Conservation (phyloP, 2,888 invertebrate genomes). For the Netelia virgata region DNA sequence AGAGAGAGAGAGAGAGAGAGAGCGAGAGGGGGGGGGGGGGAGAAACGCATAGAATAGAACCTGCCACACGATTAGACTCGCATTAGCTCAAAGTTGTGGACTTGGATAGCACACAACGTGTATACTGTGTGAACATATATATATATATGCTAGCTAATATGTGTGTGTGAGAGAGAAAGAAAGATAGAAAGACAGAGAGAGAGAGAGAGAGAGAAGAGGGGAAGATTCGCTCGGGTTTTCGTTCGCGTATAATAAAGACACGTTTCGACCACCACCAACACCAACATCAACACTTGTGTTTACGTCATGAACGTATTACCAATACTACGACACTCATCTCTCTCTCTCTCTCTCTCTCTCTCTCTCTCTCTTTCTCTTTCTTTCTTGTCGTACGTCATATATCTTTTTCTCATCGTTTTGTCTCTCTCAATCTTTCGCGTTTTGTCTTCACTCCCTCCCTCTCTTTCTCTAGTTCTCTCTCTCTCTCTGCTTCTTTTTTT, state of each 20-base stretch:
- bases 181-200: neutral
- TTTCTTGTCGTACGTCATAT: slow-evolving; percentile 20
- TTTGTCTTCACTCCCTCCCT: slow-evolving; percentile 25
- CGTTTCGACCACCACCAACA: slow-evolving; percentile 74
- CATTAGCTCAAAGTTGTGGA: slow-evolving; percentile 41
- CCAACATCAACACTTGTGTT: slow-evolving; percentile 30
- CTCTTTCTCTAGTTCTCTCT: slow-evolving; percentile 13
- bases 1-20: slow-evolving; percentile 10
- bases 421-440: slow-evolving; percentile 22
- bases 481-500: slow-evolving; percentile 22
- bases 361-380: slow-evolving; percentile 12
- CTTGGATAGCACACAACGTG: slow-evolving; percentile 1
- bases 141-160: neutral
- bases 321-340: slow-evolving; percentile 71
- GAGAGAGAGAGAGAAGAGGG: slow-evolving; percentile 31
- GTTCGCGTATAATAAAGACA: slow-evolving; percentile 82
- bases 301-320: slow-evolving; percentile 53
- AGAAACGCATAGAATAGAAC: neutral
- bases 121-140: neutral
- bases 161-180: neutral
- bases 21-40: neutral
- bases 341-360: slow-evolving; percentile 38
- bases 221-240: slow-evolving; percentile 54
- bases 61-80: slow-evolving; percentile 53
- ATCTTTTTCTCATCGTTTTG: slow-evolving; percentile 19